These are phyloP conservation scores for Xanthia togata DNA, from an alignment of 2,888 invertebrate genomes.

Conservation along the genomic window DNA sequence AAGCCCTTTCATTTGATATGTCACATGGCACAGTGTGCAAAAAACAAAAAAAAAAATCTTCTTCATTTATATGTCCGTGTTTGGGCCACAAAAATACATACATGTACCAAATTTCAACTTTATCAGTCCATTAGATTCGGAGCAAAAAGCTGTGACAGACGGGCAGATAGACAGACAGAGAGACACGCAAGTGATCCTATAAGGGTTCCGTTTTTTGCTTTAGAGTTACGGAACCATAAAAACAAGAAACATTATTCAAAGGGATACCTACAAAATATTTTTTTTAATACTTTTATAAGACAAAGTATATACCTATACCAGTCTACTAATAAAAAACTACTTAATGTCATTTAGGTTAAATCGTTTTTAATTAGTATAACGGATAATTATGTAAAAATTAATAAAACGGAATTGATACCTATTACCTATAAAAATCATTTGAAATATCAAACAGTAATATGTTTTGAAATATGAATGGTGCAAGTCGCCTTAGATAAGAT, in stretches of 20 bases:
- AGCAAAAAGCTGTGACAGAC: too few relatives aligned
- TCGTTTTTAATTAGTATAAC: slow-evolving; percentile 7
- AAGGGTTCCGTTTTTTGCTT: too few relatives aligned
- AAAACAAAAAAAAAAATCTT: too few relatives aligned
- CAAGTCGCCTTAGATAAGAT: neutral
- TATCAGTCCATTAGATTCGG: too few relatives aligned
- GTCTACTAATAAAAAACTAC: slow-evolving; percentile 5
- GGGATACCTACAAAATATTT: neutral
- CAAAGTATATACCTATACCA: neutral
- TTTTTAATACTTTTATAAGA: neutral
- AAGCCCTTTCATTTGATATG: too few relatives aligned
- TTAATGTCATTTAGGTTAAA: slow-evolving; percentile 12
- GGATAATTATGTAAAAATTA: neutral
- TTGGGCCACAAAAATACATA: too few relatives aligned
- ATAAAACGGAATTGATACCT: neutral
- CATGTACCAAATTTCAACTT: too few relatives aligned
- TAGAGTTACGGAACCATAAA: too few relatives aligned
- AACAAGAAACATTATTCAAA: neutral
- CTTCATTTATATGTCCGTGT: too few relatives aligned
- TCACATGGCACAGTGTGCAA: too few relatives aligned
- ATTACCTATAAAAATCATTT: slow-evolving; percentile 24
- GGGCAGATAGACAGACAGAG: too few relatives aligned
- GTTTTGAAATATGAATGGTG: slow-evolving; percentile 8
- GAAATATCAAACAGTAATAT: neutral
- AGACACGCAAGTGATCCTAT: too few relatives aligned